Evolutionary conservation across 2,888 invertebrate genomes (phyloP).

Genomic region (Drosophila kuntzei): DNA sequence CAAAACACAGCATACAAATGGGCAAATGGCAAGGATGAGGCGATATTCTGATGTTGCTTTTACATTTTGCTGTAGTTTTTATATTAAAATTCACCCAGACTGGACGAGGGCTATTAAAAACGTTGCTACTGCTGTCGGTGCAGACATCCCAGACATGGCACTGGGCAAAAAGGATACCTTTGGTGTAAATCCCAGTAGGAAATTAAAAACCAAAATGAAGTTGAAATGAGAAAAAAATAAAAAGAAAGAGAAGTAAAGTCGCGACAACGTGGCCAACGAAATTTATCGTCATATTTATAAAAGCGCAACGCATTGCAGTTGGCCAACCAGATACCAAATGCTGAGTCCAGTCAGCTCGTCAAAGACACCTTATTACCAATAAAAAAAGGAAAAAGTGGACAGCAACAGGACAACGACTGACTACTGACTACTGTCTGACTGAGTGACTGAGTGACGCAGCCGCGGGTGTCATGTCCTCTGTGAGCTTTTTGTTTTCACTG

Average conservation of each 20-base stretch:
- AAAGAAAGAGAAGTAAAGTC: conserved; percentile 23
- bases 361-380: conserved; percentile 62
- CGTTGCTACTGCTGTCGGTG: conserved; percentile 41
- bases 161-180: conserved; percentile 58
- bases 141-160: conserved; percentile 39
- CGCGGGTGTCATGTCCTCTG: conserved; percentile 60
- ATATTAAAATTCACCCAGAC: conserved; percentile 75
- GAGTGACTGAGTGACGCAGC: conserved; percentile 57
- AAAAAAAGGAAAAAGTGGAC: background rate
- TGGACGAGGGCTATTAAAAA: conserved; percentile 73
- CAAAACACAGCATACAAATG: conserved; percentile 61
- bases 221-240: conserved; percentile 48
- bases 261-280: conserved; percentile 49
- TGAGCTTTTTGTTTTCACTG: conserved; percentile 34
- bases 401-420: conserved; percentile 32
- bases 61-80: conserved; percentile 67
- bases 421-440: conserved; percentile 15
- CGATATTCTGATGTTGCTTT: conserved; percentile 44
- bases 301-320: conserved; percentile 60
- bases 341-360: conserved; percentile 45
- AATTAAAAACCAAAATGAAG: conserved; percentile 80
- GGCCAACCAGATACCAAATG: conserved; percentile 20
- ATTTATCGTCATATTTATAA: conserved; percentile 75
- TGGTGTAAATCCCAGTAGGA: conserved; percentile 78
- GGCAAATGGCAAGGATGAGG: background rate